Percentiles rank a stretch among this genome's conserved stretches.
Evolutionary conservation across 2,797 vertebrate species (phyloP).

Genomic region (Anguilla pacifica): DNA sequence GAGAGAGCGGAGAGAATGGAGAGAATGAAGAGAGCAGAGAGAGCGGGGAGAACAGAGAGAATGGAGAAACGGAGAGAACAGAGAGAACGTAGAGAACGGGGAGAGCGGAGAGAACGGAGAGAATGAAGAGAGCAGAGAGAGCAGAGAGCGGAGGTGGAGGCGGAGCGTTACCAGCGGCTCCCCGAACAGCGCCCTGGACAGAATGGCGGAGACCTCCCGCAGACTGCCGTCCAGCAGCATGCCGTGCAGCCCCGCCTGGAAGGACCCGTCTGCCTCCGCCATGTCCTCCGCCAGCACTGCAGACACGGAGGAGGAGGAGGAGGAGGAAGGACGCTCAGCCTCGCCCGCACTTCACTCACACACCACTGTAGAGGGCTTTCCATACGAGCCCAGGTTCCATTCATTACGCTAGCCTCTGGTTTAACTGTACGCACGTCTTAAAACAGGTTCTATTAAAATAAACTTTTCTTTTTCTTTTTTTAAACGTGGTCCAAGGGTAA

Average conservation of each 20-base stretch:
- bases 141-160: not conserved
- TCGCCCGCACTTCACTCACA: not conserved
- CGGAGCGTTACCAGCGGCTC: slow-evolving; percentile 88
- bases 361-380: not conserved
- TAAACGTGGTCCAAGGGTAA: not conserved
- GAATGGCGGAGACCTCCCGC: slow-evolving; percentile 87
- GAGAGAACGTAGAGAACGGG: too few relatives aligned
- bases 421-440: not conserved
- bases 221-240: slow-evolving; percentile 95
- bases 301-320: slow-evolving; percentile 31
- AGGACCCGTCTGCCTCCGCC: slow-evolving; percentile 83
- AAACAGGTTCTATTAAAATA: not conserved
- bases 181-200: slow-evolving; percentile 94
- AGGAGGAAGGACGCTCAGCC: not conserved
- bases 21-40: too few relatives aligned
- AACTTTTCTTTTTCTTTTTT: not conserved
- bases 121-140: not conserved
- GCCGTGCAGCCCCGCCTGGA: slow-evolving; percentile 86
- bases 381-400: not conserved
- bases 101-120: not conserved
- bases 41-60: too few relatives aligned
- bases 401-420: not conserved
- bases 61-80: too few relatives aligned
- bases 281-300: slow-evolving; percentile 91
- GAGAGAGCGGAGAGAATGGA: too few relatives aligned